These are phyloP conservation scores for Tanypteryx hageni DNA, from an alignment of 2,888 invertebrate genomes.

Conservation along the genomic window DNA sequence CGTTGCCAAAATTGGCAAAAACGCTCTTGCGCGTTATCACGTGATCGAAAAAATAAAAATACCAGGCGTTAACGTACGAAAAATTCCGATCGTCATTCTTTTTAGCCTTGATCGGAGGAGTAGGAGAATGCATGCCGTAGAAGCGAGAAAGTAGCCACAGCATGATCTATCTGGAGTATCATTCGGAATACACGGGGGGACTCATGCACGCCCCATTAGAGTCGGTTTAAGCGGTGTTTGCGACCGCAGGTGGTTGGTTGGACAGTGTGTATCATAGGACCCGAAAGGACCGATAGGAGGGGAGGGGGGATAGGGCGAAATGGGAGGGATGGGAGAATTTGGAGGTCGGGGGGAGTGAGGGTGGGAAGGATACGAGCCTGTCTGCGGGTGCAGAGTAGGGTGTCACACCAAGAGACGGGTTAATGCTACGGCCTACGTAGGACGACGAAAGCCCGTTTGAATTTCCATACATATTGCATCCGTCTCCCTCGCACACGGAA, in stretches of 20 bases:
- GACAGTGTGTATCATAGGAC: constrained; percentile 4
- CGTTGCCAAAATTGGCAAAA: too few species aligned
- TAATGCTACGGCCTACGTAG: constrained; percentile 33
- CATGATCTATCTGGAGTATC: not conserved
- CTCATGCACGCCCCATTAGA: constrained; percentile 46
- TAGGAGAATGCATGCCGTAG: not conserved
- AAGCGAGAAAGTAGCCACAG: not conserved
- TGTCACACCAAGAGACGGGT: constrained; percentile 12
- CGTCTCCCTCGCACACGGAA: constrained; percentile 42
- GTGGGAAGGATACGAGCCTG: not conserved
- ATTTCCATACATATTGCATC: constrained; percentile 64
- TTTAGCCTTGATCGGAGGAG: not conserved
- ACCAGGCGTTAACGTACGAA: not conserved
- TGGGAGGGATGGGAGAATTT: too few species aligned
- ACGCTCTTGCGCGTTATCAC: not conserved
- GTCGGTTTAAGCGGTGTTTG: constrained; percentile 58
- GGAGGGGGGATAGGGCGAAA: not conserved
- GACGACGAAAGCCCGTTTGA: not conserved
- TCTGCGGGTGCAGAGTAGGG: not conserved
- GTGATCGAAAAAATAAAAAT: not conserved
- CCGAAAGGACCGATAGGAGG: not conserved
- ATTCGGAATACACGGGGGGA: constrained; percentile 33
- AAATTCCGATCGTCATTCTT: not conserved
- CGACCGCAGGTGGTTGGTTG: constrained; percentile 48
- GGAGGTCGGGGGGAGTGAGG: not conserved